Percentiles rank a stretch among this genome's conserved stretches.
These are phyloP conservation scores for Aplysina aerophoba DNA, from an alignment of 37 sponge, comb jelly and placozoan species.

Conservation along the genomic window DNA sequence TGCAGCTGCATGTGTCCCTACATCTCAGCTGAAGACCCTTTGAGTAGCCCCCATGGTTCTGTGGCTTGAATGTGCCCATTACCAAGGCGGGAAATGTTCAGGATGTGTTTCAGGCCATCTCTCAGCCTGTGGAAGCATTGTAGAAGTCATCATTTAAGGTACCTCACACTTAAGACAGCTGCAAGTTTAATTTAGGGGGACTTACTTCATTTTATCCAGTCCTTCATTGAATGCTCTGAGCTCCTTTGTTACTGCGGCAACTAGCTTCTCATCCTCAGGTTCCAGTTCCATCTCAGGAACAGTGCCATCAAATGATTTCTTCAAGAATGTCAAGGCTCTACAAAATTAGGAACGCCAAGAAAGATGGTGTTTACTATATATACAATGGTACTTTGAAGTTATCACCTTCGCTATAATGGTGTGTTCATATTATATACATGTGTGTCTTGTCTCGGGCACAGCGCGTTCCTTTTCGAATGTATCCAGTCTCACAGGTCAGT, in stretches of 20 bases:
- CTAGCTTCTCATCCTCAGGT: background rate
- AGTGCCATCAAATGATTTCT: slow-evolving; percentile 19
- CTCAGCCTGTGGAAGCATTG: slow-evolving; percentile 55
- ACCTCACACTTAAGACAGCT: too few species aligned
- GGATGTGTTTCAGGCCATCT: slow-evolving; percentile 57
- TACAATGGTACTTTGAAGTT: too few species aligned
- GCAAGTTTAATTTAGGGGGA: too few species aligned
- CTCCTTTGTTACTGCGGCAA: background rate
- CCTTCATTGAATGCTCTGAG: slow-evolving; percentile 1
- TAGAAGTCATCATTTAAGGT: too few species aligned
- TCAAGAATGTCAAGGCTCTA: slow-evolving; percentile 26
- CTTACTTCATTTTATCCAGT: slow-evolving; percentile 5
- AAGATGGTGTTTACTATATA: too few species aligned
- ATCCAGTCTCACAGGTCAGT: too few species aligned
- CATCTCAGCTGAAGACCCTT: slow-evolving; percentile 1
- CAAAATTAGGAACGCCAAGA: too few species aligned
- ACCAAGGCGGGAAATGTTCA: slow-evolving; percentile 71
- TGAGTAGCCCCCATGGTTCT: slow-evolving; percentile 72
- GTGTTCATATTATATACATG: too few species aligned
- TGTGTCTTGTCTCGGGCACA: too few species aligned
- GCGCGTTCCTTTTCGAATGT: too few species aligned
- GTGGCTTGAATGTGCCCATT: slow-evolving; percentile 76
- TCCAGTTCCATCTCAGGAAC: slow-evolving; percentile 6
- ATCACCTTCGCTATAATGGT: too few species aligned
- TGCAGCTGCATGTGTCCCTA: background rate